Percentiles rank a stretch among this genome's conserved stretches.
Evolutionary conservation across 92 coral and sea anemone species (phyloP).

Genomic region (Porites rus): DNA sequence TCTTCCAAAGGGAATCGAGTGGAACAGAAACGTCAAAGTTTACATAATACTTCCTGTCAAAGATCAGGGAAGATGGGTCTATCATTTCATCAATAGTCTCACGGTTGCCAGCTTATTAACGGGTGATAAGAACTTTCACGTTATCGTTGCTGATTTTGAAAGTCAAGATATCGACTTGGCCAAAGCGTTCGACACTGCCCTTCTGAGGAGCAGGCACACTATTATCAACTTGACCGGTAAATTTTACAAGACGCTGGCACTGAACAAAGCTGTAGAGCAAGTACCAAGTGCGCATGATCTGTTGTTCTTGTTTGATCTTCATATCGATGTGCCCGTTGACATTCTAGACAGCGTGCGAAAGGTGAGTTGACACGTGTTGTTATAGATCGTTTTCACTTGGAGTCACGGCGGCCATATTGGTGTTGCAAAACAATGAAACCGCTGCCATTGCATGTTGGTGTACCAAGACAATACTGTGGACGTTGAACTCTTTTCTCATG

Average conservation of each 20-base stretch:
- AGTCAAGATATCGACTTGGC: constrained; percentile 52
- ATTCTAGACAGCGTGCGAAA: constrained; percentile 56
- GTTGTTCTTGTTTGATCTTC: constrained; percentile 59
- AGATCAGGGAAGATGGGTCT: constrained; percentile 66
- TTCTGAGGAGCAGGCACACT: constrained; percentile 28
- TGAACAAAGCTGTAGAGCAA: constrained; percentile 55
- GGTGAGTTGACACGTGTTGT: constrained; percentile 35
- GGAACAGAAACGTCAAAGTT: constrained; percentile 56
- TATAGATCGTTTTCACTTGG: too few species aligned
- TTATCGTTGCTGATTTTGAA: constrained; percentile 61
- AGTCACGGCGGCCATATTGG: too few species aligned
- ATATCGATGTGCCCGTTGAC: constrained; percentile 62
- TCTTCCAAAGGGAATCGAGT: constrained; percentile 18
- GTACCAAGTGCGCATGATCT: constrained; percentile 52
- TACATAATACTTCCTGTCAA: constrained; percentile 63
- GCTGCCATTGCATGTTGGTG: too few species aligned
- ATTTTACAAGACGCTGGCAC: constrained; percentile 69
- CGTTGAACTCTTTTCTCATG: too few species aligned
- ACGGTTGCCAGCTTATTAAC: constrained; percentile 42
- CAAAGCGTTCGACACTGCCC: constrained; percentile 19
- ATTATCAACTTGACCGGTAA: constrained; percentile 50
- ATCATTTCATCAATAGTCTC: constrained; percentile 56
- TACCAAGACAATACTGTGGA: too few species aligned
- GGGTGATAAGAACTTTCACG: constrained; percentile 49
- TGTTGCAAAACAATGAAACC: too few species aligned